Evolutionary conservation across 2,113 vertebrate genomes (phyloP), one percentile per base, ranked within the genome.

Genomic region (Chauna torquata): DNA sequence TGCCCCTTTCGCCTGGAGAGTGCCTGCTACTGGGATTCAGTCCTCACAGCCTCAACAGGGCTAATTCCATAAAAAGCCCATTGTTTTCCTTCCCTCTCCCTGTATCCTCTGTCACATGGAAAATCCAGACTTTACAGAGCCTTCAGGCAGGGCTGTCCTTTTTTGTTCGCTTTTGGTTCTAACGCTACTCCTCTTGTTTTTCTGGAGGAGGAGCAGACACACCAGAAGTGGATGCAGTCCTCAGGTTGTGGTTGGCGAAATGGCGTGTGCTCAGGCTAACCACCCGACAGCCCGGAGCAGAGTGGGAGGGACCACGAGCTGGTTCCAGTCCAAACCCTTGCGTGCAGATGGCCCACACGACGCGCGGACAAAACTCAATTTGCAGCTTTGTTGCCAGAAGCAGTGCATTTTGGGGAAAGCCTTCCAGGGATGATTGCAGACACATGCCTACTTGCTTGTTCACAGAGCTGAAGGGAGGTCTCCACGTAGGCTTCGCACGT

Each of bases 321-420:
- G 23, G 13, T 44, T 49, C 81, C 70, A 45, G 69, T 18, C 30
- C 32, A 8, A 77, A 20, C 45, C n/a, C 9, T 36, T 2, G 52
- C 0, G 2, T 72, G 52, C 65, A 11, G 45, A 5, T 0, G 0
- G 23, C 30, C 23, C 38, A 27, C 5, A 0, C 3, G 32, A 18
- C 7, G 27, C 4, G 32, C 7, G 1, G n/a, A 30, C 19, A 7
- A 36, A 58, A 4, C 69, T 42, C 49, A 14, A 10, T 12, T 6
- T 62, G 38, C 61, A 27, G 42, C 59, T 13, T 28, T 65, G 38
- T 28, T 65, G 40, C 25, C 38, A 20, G 61, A 44, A 52, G n/a
- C 5, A 3, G 9, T 4, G 22, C 16, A 3, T 55, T 74, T 87
- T 4, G 2, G 61, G 59, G 49, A 75, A 66, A 82, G 27, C 61